These are phyloP conservation scores for Chrysotoxum bicinctum DNA, from an alignment of 2,888 invertebrate species.

Conservation along the genomic window DNA sequence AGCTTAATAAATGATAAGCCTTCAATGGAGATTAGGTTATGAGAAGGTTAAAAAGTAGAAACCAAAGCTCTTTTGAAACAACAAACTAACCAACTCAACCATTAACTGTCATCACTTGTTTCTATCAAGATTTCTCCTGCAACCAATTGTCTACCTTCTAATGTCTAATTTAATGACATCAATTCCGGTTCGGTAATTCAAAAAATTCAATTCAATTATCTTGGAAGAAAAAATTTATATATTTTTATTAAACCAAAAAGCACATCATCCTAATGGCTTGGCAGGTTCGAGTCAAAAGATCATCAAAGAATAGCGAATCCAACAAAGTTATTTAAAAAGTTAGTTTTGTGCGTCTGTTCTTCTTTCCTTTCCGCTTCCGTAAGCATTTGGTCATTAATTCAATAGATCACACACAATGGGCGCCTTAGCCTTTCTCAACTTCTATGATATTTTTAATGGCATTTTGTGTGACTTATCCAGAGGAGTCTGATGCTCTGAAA, in stretches of 20 bases:
- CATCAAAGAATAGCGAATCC: not conserved
- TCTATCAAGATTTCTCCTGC: not conserved
- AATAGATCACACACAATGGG: constrained; percentile 53
- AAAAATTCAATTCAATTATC: constrained; percentile 30
- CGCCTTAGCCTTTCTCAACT: constrained; percentile 13
- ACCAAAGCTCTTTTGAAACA: not conserved
- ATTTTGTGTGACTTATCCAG: constrained; percentile 43
- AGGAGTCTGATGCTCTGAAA: constrained; percentile 28
- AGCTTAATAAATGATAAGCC: too few relatives aligned
- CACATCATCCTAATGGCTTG: not conserved
- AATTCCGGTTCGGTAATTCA: constrained; percentile 17
- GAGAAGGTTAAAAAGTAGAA: too few relatives aligned
- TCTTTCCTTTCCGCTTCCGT: constrained; percentile 45
- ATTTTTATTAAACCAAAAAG: constrained; percentile 6
- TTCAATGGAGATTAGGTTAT: too few relatives aligned
- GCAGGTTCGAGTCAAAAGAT: not conserved
- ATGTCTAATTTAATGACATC: constrained; percentile 6
- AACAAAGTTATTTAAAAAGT: constrained; percentile 33
- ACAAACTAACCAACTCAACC: not conserved
- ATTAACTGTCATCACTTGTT: not conserved
- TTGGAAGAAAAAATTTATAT: not conserved
- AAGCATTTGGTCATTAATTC: constrained; percentile 64
- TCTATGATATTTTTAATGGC: constrained; percentile 35
- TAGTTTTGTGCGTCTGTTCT: constrained; percentile 25
- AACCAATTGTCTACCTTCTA: not conserved